These are phyloP conservation scores for Cryptus viduatorius DNA, from an alignment of 2,888 invertebrate species.

Conservation along the genomic window DNA sequence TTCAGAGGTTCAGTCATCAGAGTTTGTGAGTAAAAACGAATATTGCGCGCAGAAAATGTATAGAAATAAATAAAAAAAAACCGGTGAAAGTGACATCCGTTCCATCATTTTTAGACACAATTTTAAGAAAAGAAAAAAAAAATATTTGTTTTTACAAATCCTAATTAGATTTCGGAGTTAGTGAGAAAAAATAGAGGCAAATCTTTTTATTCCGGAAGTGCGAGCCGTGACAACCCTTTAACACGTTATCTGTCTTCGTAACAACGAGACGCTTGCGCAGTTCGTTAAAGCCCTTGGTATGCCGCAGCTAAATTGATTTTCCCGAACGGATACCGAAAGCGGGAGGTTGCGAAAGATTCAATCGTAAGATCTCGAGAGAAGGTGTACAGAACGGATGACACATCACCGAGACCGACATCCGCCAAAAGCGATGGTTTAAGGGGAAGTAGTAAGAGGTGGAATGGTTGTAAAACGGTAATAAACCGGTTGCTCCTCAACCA, in stretches of 20 bases:
- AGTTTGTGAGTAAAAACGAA: no score
- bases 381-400: constrained; percentile 32
- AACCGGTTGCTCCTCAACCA: constrained; percentile 63
- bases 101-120: no score
- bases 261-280: neutral
- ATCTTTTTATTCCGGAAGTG: neutral
- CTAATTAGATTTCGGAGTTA: neutral
- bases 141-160: no score
- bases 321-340: neutral
- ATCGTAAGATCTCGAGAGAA: constrained; percentile 13
- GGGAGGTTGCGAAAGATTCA: constrained; percentile 1
- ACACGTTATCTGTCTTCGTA: neutral
- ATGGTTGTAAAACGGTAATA: constrained; percentile 72
- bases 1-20: no score
- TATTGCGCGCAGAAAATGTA: no score
- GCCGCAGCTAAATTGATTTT: constrained; percentile 19
- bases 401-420: constrained; percentile 33
- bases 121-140: no score
- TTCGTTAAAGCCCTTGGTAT: neutral
- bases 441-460: constrained; percentile 19
- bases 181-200: neutral
- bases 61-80: no score
- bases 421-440: constrained; percentile 33
- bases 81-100: no score
- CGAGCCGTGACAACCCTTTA: neutral